A percentile compares a stretch with the other conserved stretches of the same genome.
Evolutionary conservation across 2,797 vertebrate genomes (phyloP).

Genomic region (Siniperca obscura): DNA sequence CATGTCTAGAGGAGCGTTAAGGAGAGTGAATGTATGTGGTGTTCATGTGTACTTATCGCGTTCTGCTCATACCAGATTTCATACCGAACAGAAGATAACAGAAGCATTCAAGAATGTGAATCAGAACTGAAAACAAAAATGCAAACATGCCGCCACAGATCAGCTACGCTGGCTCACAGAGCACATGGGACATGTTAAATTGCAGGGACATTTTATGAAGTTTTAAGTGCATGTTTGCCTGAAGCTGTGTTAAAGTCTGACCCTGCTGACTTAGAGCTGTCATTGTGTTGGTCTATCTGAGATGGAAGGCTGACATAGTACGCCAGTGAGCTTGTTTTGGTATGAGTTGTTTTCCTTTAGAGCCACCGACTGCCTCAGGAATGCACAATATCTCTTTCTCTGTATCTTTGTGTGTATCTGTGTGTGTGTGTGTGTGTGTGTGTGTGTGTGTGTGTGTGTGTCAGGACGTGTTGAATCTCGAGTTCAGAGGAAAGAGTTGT

Average conservation of each 20-base stretch:
- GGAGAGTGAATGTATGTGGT: conserved; percentile 37
- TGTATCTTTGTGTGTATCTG: neutral
- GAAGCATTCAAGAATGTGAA: conserved; percentile 17
- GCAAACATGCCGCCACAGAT: conserved; percentile 39
- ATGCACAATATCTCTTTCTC: conserved; percentile 36
- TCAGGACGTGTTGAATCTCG: conserved; percentile 45
- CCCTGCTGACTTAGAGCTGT: conserved; percentile 48
- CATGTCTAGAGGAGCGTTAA: conserved; percentile 2
- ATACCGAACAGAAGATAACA: conserved; percentile 28
- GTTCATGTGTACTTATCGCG: conserved; percentile 48
- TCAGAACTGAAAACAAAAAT: conserved; percentile 21
- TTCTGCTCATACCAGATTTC: conserved; percentile 17
- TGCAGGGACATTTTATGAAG: conserved; percentile 25
- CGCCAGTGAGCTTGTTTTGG: conserved; percentile 39
- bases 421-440: conserved; percentile 18
- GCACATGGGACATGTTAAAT: conserved; percentile 13
- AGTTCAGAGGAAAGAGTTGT: conserved; percentile 12
- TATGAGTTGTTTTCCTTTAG: conserved; percentile 52
- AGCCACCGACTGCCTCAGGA: conserved; percentile 47
- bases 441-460: conserved; percentile 26
- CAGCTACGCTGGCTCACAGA: neutral
- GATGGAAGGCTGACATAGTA: conserved; percentile 11
- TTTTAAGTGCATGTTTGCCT: conserved; percentile 45
- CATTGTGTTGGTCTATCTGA: conserved; percentile 55
- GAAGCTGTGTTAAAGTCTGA: conserved; percentile 37